Percentiles rank a stretch among this genome's conserved stretches.
phyloP scores from a whole-genome alignment of 1,140 invertebrate genomes.

The Microplitis mediator region DNA sequence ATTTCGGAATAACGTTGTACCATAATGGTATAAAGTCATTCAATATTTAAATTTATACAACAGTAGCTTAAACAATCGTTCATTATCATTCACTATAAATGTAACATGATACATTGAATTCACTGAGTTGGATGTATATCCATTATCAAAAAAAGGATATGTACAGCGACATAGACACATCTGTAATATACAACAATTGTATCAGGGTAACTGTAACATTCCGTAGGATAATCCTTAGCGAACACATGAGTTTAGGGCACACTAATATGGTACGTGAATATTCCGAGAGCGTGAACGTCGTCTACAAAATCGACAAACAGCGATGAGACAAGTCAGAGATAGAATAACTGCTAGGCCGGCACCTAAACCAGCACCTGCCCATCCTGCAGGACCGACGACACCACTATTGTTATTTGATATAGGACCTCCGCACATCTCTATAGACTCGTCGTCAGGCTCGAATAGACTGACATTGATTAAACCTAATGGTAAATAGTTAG shows the following conservation, averaged over 20 bases:
- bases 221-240: slow-evolving; percentile 8
- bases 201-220: slow-evolving; percentile 17
- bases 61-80: background rate
- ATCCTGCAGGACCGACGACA: slow-evolving; percentile 50
- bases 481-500: slow-evolving; percentile 55
- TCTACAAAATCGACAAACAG: slow-evolving; percentile 60
- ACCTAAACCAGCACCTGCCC: slow-evolving; percentile 57
- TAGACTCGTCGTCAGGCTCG: slow-evolving; percentile 55
- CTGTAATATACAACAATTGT: background rate
- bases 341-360: slow-evolving; percentile 57
- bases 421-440: slow-evolving; percentile 49
- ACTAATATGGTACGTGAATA: slow-evolving; percentile 60
- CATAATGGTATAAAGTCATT: slow-evolving; percentile 1
- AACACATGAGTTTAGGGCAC: slow-evolving; percentile 11
- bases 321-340: slow-evolving; percentile 54
- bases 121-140: background rate
- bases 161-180: slow-evolving; percentile 18
- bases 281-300: slow-evolving; percentile 53
- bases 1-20: background rate
- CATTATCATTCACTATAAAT: background rate
- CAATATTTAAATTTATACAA: background rate
- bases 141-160: slow-evolving; percentile 28
- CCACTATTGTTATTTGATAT: slow-evolving; percentile 49
- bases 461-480: slow-evolving; percentile 38
- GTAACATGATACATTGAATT: background rate